Evolutionary conservation across 1,140 invertebrate species (phyloP).

Genomic region (Zaprionus gabonicus): DNA sequence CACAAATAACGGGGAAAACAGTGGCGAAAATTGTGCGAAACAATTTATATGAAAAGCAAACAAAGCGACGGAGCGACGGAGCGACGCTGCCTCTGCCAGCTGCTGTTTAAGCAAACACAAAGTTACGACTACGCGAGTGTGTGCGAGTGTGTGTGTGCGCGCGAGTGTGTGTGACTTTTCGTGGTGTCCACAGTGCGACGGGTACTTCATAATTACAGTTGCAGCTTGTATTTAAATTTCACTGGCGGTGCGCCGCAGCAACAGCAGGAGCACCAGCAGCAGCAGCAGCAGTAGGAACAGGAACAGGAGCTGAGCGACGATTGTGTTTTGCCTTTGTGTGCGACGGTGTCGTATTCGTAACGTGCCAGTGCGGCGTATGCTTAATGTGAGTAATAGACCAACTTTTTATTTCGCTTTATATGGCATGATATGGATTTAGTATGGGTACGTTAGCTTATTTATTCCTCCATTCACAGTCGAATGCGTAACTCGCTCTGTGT

Average conservation of each 20-base stretch:
- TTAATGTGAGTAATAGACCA: slow-evolving; percentile 63
- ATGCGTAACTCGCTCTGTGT: not conserved
- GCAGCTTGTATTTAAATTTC: slow-evolving; percentile 68
- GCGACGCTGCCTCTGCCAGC: slow-evolving; percentile 41
- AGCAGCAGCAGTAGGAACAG: not conserved
- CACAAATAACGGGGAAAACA: slow-evolving; percentile 30
- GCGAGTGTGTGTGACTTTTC: slow-evolving; percentile 53
- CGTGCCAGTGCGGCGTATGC: slow-evolving; percentile 38
- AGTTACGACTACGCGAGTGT: slow-evolving; percentile 47
- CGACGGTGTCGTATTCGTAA: slow-evolving; percentile 34
- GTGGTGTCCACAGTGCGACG: slow-evolving; percentile 52
- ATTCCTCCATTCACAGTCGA: slow-evolving; percentile 3
- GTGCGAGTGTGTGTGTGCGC: slow-evolving; percentile 8
- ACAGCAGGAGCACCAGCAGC: not conserved
- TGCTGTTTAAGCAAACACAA: slow-evolving; percentile 77
- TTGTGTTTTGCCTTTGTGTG: slow-evolving; percentile 36
- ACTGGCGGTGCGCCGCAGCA: slow-evolving; percentile 41
- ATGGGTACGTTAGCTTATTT: slow-evolving; percentile 23
- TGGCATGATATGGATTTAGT: not conserved
- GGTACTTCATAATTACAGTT: slow-evolving; percentile 72
- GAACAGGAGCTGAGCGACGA: slow-evolving; percentile 5
- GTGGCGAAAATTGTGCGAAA: slow-evolving; percentile 55
- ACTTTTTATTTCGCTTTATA: slow-evolving; percentile 40
- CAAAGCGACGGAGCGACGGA: slow-evolving; percentile 31
- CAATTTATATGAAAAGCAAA: slow-evolving; percentile 67